A percentile compares a stretch with the other conserved stretches of the same genome.
phyloP scores from a whole-genome alignment of 2,888 invertebrate species.

The Eristalis pertinax region DNA sequence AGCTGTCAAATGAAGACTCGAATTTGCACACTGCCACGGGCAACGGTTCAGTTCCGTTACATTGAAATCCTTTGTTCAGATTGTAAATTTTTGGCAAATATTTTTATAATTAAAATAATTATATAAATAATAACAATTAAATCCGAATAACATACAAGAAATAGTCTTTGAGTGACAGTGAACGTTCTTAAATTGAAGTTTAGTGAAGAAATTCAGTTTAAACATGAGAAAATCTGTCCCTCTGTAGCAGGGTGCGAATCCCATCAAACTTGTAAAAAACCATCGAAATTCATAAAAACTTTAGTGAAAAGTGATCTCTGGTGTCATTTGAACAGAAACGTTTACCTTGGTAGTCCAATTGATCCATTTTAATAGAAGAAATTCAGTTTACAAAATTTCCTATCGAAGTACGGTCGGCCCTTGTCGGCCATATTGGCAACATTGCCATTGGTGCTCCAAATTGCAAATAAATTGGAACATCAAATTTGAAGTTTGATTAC shows the following conservation, averaged over 20 bases:
- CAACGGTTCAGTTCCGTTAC: constrained; percentile 2
- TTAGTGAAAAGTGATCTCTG: neutral
- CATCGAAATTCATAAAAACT: neutral
- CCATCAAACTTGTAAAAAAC: neutral
- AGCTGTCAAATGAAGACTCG: neutral
- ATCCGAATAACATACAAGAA: neutral
- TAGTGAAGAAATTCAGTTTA: neutral
- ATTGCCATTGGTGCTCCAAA: neutral
- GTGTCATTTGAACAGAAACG: neutral
- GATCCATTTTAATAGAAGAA: neutral
- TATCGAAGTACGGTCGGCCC: neutral
- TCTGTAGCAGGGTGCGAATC: neutral
- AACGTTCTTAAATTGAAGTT: neutral
- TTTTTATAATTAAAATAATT: neutral
- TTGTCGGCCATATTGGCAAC: neutral
- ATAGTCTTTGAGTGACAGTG: neutral
- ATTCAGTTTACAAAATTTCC: neutral
- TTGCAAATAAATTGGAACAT: neutral
- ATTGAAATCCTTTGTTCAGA: neutral
- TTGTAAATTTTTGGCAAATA: neutral
- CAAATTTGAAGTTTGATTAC: neutral
- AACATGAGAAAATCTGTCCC: neutral
- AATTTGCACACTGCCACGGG: neutral
- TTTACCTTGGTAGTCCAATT: neutral
- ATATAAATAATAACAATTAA: neutral